phyloP scores from a whole-genome alignment of 2,113 vertebrate genomes.

The Vireo altiloquus region DNA sequence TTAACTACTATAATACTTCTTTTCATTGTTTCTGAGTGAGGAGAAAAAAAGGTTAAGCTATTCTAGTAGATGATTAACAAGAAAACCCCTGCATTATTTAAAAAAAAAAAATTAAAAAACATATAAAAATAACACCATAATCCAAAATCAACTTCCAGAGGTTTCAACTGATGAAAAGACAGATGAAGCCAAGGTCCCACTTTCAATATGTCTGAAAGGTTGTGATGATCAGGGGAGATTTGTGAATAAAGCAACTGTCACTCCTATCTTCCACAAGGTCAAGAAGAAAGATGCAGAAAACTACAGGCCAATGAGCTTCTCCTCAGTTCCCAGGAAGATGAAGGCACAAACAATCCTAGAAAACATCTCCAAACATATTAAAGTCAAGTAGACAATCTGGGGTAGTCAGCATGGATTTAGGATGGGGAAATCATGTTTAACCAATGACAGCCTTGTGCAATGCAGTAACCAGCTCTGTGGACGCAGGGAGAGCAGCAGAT shows the following conservation, averaged over 20 bases:
- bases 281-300: not conserved
- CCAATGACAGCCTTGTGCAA: not conserved
- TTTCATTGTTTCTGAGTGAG: not conserved
- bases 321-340: not conserved
- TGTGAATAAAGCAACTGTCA: not conserved
- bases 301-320: not conserved
- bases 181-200: not conserved
- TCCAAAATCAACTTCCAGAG: not conserved
- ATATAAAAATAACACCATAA: not conserved
- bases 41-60: not conserved
- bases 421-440: not conserved
- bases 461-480: not conserved
- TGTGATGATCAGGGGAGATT: not conserved
- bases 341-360: not conserved
- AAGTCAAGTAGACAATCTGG: not conserved
- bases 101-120: accelerated
- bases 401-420: not conserved
- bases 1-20: not conserved
- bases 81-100: not conserved
- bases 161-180: not conserved
- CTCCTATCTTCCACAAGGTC: not conserved
- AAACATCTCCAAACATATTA: not conserved
- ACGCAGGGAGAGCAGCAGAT: slow-evolving; percentile 8
- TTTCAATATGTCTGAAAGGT: not conserved
- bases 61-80: not conserved